Evolutionary conservation across 2,888 invertebrate genomes (phyloP), one percentile per base, ranked within the genome.

Genomic region (Bruchidius siliquastri): DNA sequence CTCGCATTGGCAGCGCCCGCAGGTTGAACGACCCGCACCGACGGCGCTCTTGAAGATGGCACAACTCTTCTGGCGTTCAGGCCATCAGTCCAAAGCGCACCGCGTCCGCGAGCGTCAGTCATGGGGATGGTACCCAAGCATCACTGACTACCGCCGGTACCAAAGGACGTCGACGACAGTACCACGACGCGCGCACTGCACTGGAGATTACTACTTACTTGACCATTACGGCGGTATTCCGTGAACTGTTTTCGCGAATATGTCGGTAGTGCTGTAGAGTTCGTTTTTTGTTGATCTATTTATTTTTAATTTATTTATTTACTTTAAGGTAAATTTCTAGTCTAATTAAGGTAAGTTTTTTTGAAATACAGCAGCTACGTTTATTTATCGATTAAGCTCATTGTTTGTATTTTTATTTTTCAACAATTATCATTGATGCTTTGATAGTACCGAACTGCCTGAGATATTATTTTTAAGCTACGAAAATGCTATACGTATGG

Each of bases 41-140:
- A 71, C 78, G 79, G 78, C 79, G 81, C 80, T 84, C 84, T 82
- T 83, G 82, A 84, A 82, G 83, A 84, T 84, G 83, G 84, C 83
- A 83, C 68, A 68, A 68, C 22, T 21, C 68, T 21, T 21, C 68
- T 68, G 68, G 80, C 80, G 81, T 78, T 76, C 74, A 75, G 74
- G 72, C 71, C 76, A 79, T 79, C 83, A 85, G 85, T 85, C 81
- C 83, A 82, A 82, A 78, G 81, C 81, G 79, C 82, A 82, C 84
- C 80, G 79, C 82, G 83, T 81, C 82, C 81, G 81, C 78, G 83
- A 83, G 76, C 83, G 82, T 22, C 79, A 78, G 81, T 79, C 82
- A 81, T 82, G 84, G 83, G 81, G 83, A 84, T 83, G 84, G 81
- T 83, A 79, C 79, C 81, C 79, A 80, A 76, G 77, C 49, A 49